Conservation (phyloP, 2,888 invertebrate genomes). For the Acanthococcus lagerstroemiae region DNA sequence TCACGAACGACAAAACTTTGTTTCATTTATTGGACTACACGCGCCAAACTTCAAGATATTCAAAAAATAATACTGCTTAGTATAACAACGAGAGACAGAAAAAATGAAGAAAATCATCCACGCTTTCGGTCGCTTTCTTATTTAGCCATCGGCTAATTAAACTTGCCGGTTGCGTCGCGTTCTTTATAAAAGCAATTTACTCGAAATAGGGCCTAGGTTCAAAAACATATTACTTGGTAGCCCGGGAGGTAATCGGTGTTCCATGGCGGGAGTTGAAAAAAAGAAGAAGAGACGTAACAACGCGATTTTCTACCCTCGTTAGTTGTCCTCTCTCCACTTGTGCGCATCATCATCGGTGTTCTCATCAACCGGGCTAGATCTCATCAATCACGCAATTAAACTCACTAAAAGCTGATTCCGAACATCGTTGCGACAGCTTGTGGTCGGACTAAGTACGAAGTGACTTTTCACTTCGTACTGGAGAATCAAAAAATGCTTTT, state of each 20-base stretch:
- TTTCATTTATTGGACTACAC: too few species aligned
- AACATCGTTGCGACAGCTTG: too few species aligned
- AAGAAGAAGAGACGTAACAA: background rate
- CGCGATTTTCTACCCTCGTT: background rate
- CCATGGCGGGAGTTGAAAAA: background rate
- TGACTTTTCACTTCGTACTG: too few species aligned
- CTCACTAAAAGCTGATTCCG: too few species aligned
- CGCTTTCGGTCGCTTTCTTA: too few species aligned
- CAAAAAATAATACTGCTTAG: too few species aligned
- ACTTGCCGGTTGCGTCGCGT: background rate
- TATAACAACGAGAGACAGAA: too few species aligned
- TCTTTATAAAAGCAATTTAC: background rate
- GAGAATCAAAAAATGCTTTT: too few species aligned
- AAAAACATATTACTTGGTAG: background rate
- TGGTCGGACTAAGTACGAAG: too few species aligned
- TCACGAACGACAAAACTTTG: too few species aligned
- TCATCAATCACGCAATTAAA: conserved; percentile 2
- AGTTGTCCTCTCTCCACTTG: background rate
- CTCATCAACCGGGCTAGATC: background rate
- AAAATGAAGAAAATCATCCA: background rate
- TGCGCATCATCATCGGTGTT: background rate
- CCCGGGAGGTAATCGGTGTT: background rate
- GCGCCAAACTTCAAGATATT: too few species aligned
- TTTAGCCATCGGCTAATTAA: background rate
- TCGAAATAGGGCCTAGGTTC: background rate